These are phyloP conservation scores for Chalcis sispes DNA, from an alignment of 2,888 invertebrate genomes.

Conservation along the genomic window DNA sequence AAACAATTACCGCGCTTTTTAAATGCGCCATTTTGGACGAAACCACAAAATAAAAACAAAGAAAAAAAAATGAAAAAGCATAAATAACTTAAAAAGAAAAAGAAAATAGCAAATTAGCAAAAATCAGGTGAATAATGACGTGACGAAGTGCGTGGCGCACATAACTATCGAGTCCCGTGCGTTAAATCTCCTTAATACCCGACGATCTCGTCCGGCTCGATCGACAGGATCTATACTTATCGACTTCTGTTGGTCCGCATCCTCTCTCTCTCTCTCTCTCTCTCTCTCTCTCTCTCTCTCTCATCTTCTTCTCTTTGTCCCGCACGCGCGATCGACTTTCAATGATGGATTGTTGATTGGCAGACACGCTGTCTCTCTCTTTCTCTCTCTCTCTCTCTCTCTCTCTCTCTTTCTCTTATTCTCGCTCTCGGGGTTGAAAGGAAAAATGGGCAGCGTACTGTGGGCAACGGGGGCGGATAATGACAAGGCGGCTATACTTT, in stretches of 20 bases:
- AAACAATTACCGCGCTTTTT: too few species aligned
- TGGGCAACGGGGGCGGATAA: constrained; percentile 73
- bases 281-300: constrained; percentile 56
- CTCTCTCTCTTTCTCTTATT: constrained; percentile 24
- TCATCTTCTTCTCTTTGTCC: constrained; percentile 38
- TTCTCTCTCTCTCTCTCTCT: constrained; percentile 20
- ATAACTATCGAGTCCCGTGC: constrained; percentile 57
- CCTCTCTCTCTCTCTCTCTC: constrained; percentile 35
- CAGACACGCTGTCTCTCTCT: constrained; percentile 64
- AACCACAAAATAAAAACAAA: constrained; percentile 6
- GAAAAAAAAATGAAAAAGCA: background rate
- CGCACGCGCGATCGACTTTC: constrained; percentile 64
- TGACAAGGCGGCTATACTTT: constrained; percentile 71
- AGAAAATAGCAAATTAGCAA: constrained; percentile 46
- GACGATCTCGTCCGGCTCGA: constrained; percentile 60
- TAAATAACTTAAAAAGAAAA: constrained; percentile 51
- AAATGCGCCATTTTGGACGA: too few species aligned
- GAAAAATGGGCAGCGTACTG: constrained; percentile 66
- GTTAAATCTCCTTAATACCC: constrained; percentile 63
- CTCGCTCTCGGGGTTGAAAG: constrained; percentile 68
- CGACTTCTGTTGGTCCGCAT: constrained; percentile 67
- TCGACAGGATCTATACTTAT: constrained; percentile 69
- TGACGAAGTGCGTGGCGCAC: constrained; percentile 55
- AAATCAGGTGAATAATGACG: constrained; percentile 61
- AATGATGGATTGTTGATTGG: constrained; percentile 75